A percentile compares a stretch with the other conserved stretches of the same genome.
Evolutionary conservation across 2,888 invertebrate genomes (phyloP).

Genomic region (Luperina nickerlii): DNA sequence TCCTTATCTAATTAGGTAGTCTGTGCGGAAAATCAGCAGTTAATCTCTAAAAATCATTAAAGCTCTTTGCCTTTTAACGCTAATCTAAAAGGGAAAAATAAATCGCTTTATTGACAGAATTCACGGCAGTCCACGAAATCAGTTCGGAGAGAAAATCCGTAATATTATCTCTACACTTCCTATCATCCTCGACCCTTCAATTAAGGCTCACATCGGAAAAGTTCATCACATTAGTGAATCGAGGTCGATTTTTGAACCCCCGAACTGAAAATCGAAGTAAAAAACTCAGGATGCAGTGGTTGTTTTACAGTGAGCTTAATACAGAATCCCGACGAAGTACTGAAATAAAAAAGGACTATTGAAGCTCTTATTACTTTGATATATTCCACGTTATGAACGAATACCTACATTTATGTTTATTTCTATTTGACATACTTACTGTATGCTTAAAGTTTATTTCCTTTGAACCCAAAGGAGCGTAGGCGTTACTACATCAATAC

Average conservation of each 20-base stretch:
- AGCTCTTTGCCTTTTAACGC: constrained; percentile 29
- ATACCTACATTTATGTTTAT: background rate
- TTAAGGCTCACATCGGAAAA: constrained; percentile 56
- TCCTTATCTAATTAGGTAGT: constrained; percentile 24
- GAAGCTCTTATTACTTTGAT: background rate
- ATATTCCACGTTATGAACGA: background rate
- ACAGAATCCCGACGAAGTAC: background rate
- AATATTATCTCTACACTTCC: constrained; percentile 40
- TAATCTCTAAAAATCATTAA: constrained; percentile 19
- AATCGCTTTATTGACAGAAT: constrained; percentile 47
- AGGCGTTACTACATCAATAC: constrained; percentile 56
- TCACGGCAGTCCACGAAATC: constrained; percentile 33
- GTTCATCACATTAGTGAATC: constrained; percentile 63
- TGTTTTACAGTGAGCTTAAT: constrained; percentile 25
- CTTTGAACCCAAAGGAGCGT: constrained; percentile 37
- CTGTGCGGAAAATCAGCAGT: constrained; percentile 31
- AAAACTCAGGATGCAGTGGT: constrained; percentile 29
- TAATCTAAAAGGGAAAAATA: constrained; percentile 41
- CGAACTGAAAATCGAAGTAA: constrained; percentile 46
- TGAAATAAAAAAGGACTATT: constrained; percentile 21
- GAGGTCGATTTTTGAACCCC: constrained; percentile 51
- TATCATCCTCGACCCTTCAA: constrained; percentile 41
- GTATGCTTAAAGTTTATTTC: constrained; percentile 21
- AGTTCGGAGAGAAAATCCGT: constrained; percentile 41
- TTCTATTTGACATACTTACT: constrained; percentile 14